phyloP scores from a whole-genome alignment of 2,888 invertebrate species.

The Eudemis profundana region DNA sequence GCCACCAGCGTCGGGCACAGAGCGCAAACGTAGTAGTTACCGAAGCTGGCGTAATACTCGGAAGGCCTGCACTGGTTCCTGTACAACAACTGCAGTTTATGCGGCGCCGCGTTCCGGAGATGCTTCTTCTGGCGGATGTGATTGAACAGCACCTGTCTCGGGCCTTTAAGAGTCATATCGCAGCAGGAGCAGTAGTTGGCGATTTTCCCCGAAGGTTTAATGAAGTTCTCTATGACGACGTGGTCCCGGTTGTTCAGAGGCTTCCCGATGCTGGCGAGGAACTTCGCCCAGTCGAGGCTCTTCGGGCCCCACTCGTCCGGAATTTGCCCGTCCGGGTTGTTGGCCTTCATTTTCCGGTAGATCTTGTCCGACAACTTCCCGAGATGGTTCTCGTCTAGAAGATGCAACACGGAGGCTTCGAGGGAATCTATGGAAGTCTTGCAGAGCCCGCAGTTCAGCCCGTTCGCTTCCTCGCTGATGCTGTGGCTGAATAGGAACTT shows the following conservation, averaged over 20 bases:
- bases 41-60: constrained; percentile 79
- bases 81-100: constrained; percentile 70
- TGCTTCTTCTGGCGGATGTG: constrained; percentile 82
- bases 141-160: constrained; percentile 77
- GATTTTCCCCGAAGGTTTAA: constrained; percentile 76
- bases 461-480: constrained; percentile 57
- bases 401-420: constrained; percentile 70
- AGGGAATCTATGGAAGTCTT: constrained; percentile 61
- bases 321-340: constrained; percentile 66
- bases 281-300: constrained; percentile 78
- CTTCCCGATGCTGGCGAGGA: constrained; percentile 75
- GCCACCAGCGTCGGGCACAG: constrained; percentile 72
- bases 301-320: constrained; percentile 81
- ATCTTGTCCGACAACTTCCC: constrained; percentile 73
- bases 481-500: constrained; percentile 70
- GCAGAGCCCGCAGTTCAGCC: constrained; percentile 67
- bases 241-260: constrained; percentile 73
- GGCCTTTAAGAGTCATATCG: constrained; percentile 78
- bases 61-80: constrained; percentile 75
- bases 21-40: constrained; percentile 75
- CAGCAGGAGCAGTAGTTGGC: constrained; percentile 78
- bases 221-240: constrained; percentile 79
- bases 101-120: constrained; percentile 76
- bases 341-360: constrained; percentile 67
- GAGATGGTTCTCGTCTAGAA: constrained; percentile 76